phyloP scores from a whole-genome alignment of 2,113 vertebrate genomes.

The Protobothrops flavoviridis region DNA sequence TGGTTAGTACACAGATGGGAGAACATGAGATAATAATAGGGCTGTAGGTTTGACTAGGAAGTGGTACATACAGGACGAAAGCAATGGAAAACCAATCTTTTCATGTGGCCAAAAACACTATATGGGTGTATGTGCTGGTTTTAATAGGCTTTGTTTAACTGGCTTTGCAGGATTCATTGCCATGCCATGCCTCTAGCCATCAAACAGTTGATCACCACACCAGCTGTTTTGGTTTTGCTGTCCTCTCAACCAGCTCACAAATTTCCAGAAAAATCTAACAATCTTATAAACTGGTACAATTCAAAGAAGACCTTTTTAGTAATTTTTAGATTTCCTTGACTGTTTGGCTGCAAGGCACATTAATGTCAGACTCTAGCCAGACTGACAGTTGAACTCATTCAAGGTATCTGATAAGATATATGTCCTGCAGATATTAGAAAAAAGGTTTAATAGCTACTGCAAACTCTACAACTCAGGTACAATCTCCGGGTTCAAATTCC shows the following conservation, averaged over 20 bases:
- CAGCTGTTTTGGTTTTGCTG: background rate
- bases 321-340: background rate
- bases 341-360: background rate
- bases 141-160: background rate
- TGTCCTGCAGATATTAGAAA: background rate
- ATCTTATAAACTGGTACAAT: background rate
- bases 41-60: background rate
- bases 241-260: background rate
- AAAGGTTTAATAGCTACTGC: background rate
- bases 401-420: background rate
- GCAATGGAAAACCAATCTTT: background rate
- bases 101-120: background rate
- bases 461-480: background rate
- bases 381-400: background rate
- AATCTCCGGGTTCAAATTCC: background rate
- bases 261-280: background rate
- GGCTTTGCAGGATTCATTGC: background rate
- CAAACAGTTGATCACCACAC: background rate
- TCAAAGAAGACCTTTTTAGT: background rate
- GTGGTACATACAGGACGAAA: background rate
- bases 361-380: background rate
- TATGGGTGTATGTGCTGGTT: background rate
- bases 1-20: background rate
- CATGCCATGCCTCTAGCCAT: background rate
- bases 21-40: background rate